Percentiles rank a stretch among this genome's conserved stretches.
Conservation (phyloP, 2,797 vertebrate genomes). For the Spea hammondii region DNA sequence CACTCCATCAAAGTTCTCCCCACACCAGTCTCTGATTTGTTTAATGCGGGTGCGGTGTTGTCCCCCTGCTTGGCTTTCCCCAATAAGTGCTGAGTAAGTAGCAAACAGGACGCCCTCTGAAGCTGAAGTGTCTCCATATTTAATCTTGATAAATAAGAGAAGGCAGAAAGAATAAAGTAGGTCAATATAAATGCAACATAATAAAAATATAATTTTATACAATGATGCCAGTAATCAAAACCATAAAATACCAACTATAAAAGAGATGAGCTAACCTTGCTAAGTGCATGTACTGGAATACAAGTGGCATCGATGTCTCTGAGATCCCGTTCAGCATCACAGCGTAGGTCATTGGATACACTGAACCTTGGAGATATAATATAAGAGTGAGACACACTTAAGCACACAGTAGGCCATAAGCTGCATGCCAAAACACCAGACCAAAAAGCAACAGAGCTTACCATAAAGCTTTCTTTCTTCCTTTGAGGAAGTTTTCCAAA, state of each 20-base stretch:
- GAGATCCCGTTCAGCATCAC: conserved; percentile 95
- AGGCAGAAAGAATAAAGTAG: neutral
- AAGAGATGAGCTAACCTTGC: conserved; percentile 77
- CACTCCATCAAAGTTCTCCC: conserved; percentile 89
- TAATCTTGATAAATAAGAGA: conserved; percentile 75
- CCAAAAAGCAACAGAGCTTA: conserved; percentile 62
- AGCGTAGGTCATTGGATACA: conserved; percentile 97
- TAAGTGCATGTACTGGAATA: conserved; percentile 93
- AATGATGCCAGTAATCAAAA: neutral
- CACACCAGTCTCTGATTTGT: conserved; percentile 97
- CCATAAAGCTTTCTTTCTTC: conserved; percentile 93
- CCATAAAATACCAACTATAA: neutral
- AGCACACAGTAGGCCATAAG: neutral
- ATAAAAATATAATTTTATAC: neutral
- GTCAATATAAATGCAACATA: neutral
- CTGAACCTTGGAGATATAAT: conserved; percentile 81
- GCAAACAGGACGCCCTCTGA: conserved; percentile 98
- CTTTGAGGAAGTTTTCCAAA: conserved; percentile 86
- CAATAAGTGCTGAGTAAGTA: conserved; percentile 95
- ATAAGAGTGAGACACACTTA: neutral
- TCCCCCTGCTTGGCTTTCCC: conserved; percentile 95
- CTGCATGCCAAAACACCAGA: neutral
- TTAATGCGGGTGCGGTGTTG: conserved; percentile 91
- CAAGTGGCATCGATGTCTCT: conserved; percentile 86
- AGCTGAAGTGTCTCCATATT: conserved; percentile 98